Percentiles rank a stretch among this genome's conserved stretches.
phyloP scores from a whole-genome alignment of 1,140 invertebrate genomes.

The Bicyclus anynana region DNA sequence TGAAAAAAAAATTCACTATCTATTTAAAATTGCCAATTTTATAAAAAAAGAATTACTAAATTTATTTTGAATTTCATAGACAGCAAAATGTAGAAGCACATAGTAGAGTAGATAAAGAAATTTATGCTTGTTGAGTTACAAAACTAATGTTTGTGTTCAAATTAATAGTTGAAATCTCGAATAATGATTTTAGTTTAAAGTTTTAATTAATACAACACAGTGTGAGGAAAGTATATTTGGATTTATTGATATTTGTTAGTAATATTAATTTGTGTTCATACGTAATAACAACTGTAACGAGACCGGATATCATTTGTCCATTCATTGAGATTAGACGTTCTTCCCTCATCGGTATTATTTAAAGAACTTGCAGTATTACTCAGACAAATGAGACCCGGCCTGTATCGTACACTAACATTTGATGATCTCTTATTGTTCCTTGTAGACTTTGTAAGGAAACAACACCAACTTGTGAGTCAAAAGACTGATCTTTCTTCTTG shows the following conservation, averaged over 20 bases:
- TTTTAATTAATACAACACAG: too few relatives aligned
- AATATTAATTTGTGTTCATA: slow-evolving; percentile 8
- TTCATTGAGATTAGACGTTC: not conserved
- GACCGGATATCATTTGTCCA: slow-evolving; percentile 18
- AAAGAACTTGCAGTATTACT: not conserved
- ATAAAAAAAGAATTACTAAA: too few relatives aligned
- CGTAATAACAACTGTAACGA: slow-evolving; percentile 18
- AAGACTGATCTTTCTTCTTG: slow-evolving; percentile 62
- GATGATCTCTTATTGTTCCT: slow-evolving; percentile 66
- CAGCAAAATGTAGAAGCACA: too few relatives aligned
- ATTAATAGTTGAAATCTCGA: too few relatives aligned
- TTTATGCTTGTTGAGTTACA: too few relatives aligned
- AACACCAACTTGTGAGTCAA: slow-evolving; percentile 30
- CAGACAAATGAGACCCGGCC: slow-evolving; percentile 23
- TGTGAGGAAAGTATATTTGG: slow-evolving; percentile 16
- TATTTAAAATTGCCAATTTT: too few relatives aligned
- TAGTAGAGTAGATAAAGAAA: too few relatives aligned
- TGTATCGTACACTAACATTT: slow-evolving; percentile 11
- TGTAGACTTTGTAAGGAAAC: slow-evolving; percentile 44
- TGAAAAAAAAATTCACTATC: too few relatives aligned
- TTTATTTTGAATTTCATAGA: too few relatives aligned
- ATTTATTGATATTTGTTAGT: slow-evolving; percentile 1
- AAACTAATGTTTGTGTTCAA: too few relatives aligned
- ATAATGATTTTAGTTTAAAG: too few relatives aligned
- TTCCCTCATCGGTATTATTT: not conserved